phyloP scores from a whole-genome alignment of 2,113 vertebrate genomes.

The Otis tarda region DNA sequence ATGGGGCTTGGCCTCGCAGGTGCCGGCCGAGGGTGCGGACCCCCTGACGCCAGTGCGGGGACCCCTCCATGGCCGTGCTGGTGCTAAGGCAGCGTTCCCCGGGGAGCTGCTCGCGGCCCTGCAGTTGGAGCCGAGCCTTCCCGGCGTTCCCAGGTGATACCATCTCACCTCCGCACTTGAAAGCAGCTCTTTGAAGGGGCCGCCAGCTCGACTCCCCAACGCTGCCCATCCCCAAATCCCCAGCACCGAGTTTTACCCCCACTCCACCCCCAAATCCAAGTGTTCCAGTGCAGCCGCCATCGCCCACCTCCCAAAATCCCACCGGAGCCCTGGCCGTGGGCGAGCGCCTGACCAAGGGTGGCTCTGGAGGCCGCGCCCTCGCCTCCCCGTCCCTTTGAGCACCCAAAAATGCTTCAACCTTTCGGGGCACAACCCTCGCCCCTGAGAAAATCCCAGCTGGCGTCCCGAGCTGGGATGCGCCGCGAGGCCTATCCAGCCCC shows the following conservation, averaged over 20 bases:
- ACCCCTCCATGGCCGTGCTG: background rate
- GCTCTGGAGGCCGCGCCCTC: background rate
- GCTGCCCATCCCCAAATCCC: background rate
- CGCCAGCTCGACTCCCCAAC: background rate
- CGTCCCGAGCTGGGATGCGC: background rate
- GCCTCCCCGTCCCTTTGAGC: background rate
- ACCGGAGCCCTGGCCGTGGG: rapidly evolving
- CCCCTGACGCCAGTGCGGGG: background rate
- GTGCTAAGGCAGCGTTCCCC: background rate
- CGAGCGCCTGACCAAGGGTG: rapidly evolving
- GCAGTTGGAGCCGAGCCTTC: background rate
- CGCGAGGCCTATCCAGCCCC: background rate
- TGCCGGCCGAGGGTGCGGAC: rapidly evolving
- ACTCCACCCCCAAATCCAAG: background rate
- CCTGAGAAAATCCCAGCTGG: too few relatives aligned
- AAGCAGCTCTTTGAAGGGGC: conserved; percentile 8
- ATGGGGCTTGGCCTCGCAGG: background rate
- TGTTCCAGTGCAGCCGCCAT: rapidly evolving
- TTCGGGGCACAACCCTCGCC: background rate
- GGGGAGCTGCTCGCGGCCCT: conserved; percentile 10
- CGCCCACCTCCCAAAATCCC: background rate
- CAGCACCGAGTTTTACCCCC: background rate
- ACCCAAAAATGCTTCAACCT: background rate
- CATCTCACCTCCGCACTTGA: conserved; percentile 7
- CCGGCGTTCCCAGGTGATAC: conserved; percentile 28